Percentiles rank a stretch among this genome's conserved stretches.
These are phyloP conservation scores for Trachelus troglodyta DNA, from an alignment of 2,888 invertebrate genomes.

Conservation along the genomic window DNA sequence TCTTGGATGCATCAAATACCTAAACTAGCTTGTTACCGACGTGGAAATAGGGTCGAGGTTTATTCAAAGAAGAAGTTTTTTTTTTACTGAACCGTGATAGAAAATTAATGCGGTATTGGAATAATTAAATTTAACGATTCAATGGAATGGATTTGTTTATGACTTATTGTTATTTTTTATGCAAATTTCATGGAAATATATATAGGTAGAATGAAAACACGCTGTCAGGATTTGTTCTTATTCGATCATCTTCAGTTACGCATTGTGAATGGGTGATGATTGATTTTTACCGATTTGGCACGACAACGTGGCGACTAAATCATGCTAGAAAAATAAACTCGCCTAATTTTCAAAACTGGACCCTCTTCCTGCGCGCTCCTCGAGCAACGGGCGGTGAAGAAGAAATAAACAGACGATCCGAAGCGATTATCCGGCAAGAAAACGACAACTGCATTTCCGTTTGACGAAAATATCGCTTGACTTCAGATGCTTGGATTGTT, in stretches of 20 bases:
- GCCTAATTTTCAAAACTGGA: neutral
- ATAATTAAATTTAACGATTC: neutral
- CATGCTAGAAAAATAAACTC: neutral
- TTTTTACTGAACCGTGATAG: neutral
- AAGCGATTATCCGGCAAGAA: neutral
- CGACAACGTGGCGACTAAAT: neutral
- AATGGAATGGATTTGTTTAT: neutral
- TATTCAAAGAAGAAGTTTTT: neutral
- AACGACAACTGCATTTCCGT: neutral
- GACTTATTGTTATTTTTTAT: neutral
- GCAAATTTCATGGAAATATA: neutral
- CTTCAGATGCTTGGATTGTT: neutral
- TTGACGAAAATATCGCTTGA: conserved; percentile 4
- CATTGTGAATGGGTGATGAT: neutral
- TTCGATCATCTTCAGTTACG: neutral
- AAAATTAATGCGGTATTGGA: neutral
- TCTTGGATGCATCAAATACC: neutral
- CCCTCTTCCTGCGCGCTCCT: neutral
- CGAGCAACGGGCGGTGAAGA: neutral
- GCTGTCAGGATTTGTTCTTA: neutral
- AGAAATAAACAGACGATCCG: conserved; percentile 1
- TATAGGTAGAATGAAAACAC: neutral
- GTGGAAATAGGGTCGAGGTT: neutral
- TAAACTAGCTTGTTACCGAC: neutral
- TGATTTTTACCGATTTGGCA: neutral